phyloP scores from a whole-genome alignment of 2,888 invertebrate species.

The Hypercompe scribonia region DNA sequence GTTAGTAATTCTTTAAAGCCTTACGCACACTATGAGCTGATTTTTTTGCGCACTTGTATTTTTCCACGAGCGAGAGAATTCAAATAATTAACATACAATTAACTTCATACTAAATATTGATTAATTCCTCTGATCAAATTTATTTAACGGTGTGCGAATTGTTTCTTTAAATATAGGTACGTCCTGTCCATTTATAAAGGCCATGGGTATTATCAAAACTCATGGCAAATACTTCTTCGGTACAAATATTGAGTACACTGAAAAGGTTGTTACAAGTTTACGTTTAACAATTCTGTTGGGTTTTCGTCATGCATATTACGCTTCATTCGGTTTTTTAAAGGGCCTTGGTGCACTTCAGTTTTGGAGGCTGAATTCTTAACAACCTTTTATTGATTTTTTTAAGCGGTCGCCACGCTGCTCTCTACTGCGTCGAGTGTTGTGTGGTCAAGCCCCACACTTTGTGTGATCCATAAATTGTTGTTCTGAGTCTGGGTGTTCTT shows the following conservation, averaged over 20 bases:
- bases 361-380: conserved; percentile 22
- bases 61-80: conserved; percentile 34
- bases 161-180: not conserved
- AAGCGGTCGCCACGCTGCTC: too few species aligned
- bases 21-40: not conserved
- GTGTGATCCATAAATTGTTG: too few species aligned
- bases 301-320: conserved; percentile 31
- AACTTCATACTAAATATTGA: conserved; percentile 22
- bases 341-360: conserved; percentile 24
- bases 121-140: conserved; percentile 14
- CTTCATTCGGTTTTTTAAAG: conserved; percentile 32
- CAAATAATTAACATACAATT: conserved; percentile 33
- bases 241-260: not conserved
- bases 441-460: too few species aligned
- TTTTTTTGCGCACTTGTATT: conserved; percentile 19
- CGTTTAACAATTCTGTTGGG: conserved; percentile 19
- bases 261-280: conserved; percentile 16
- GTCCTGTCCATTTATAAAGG: not conserved
- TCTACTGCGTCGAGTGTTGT: too few species aligned
- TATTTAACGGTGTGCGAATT: not conserved
- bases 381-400: not conserved
- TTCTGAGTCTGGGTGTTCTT: too few species aligned
- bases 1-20: conserved; percentile 14
- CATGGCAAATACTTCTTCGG: not conserved
- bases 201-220: not conserved